Evolutionary conservation across 1,140 invertebrate genomes (phyloP), one percentile per base, ranked within the genome.

Genomic region (Conus ventricosus): DNA sequence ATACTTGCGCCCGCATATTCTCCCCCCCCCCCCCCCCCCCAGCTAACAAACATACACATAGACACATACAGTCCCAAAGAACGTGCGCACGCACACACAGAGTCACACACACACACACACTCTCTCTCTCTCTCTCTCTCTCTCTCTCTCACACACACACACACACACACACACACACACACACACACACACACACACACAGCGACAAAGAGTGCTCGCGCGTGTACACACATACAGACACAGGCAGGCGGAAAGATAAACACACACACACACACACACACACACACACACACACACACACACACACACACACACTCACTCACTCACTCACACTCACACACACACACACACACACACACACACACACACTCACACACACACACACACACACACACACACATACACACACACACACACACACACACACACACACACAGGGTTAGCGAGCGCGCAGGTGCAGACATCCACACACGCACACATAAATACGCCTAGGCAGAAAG

Each of bases 131-230:
- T n/a, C n/a, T n/a, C n/a, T n/a, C n/a, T n/a, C n/a, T n/a, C n/a
- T n/a, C n/a, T n/a, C n/a, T n/a, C n/a, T n/a, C n/a, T n/a, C 53
- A 7, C 53, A 55, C 25, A 20, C 53, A 55, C 39, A 83, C 53
- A 83, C 81, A 4, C 39, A 39, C 57, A 60, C 15, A 60, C 57
- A 60, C 57, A 55, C 39, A 55, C 53, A 7, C 53, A 55, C 39
- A 83, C 53, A 83, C 81, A 53, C 39, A 39, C 81, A 83, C 81
- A 83, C 53, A 54, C 81, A 54, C 81, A 83, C 81, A 83, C 53
- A 54, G 39, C 39, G 39, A 39, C 39, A 39, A 39, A 39, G 39
- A 39, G 39, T 39, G 39, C 39, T 39, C 39, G 39, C 39, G 39
- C 39, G 39, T 39, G 39, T 39, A 39, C 39, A 39, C 39, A 39